phyloP scores from a whole-genome alignment of 2,113 vertebrate species.

The Poecilia latipinna region DNA sequence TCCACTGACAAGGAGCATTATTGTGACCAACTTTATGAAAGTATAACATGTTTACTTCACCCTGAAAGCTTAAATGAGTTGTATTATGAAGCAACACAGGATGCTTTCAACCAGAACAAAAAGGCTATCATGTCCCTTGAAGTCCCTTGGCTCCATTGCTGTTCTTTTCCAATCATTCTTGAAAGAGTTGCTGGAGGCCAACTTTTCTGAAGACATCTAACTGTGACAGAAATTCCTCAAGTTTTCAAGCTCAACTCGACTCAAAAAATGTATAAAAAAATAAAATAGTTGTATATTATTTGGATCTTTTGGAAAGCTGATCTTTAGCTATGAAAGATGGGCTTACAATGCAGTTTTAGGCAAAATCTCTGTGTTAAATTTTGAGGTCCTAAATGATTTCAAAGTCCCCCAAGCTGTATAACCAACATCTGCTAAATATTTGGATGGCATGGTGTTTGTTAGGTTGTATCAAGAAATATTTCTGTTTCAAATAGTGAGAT shows the following conservation, averaged over 20 bases:
- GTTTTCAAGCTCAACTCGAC: constrained; percentile 27
- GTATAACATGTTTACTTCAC: constrained; percentile 57
- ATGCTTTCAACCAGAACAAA: constrained; percentile 26
- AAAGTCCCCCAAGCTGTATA: no score
- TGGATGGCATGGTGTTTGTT: no score
- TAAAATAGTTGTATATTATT: constrained; percentile 19
- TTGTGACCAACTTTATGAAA: constrained; percentile 47
- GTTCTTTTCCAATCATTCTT: constrained; percentile 44
- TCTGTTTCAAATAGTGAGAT: no score
- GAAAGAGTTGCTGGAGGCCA: constrained; percentile 42
- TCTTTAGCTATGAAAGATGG: constrained; percentile 15
- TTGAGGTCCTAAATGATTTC: not conserved
- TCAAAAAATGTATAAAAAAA: not conserved
- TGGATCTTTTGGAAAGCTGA: constrained; percentile 17
- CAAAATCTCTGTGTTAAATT: constrained; percentile 9
- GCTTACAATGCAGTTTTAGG: constrained; percentile 20
- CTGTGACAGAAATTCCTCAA: constrained; percentile 19
- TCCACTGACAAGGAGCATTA: constrained; percentile 32
- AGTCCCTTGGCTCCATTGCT: constrained; percentile 47
- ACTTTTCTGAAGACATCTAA: constrained; percentile 39
- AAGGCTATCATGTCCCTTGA: constrained; percentile 31
- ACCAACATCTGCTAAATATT: no score
- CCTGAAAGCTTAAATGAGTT: constrained; percentile 46
- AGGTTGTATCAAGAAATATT: no score
- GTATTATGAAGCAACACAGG: constrained; percentile 42